Base-by-base conservation (phyloP, 1,140 invertebrate species). In the Micrasema longulum region DNA sequence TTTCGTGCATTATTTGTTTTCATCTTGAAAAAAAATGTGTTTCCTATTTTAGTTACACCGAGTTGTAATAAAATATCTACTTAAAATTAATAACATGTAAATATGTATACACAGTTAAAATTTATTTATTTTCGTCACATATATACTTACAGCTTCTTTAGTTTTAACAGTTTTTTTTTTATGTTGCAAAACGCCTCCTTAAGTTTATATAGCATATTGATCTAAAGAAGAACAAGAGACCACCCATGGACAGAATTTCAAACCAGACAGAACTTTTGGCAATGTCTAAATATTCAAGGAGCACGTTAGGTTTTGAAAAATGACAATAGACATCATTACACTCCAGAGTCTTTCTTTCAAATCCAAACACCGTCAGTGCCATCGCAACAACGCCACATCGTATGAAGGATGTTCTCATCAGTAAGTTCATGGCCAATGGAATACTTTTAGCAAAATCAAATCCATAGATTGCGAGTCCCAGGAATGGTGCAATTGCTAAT, bases 381-480 rank as follows among this genome's bases (percentile, higher is more conserved):
- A 90, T 79, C 0, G 87, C 85, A 6, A 89, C 88, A 0, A 89
- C 87, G 0, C 88, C 88, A 53, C 88, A 87, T 14, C 89, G 81
- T 35, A 91, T 83, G 78, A 89, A 90, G 36, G 88, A 89, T 1
- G 84, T 83, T 76, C 88, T 89, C 86, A 91, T 88, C 0, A 89
- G 65, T 1, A 87, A 77, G 68, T 87, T 85, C 86, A 90, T 89
- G 10, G 84, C 73, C 18, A 82, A 79, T 0, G 88, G 84, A 16
- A 91, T 88, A 23, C 84, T 81, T 22, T 86, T 82, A 0, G 89
- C 89, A 81, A 90, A 90, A 78, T 91, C 89, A 72, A 90, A 90
- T 0, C 89, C 89, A 75, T 90, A 90, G 31, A 90, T 87, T 0
- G 88, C 89, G 10, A 91, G 79, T 1, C 89, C 89, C 38, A 91